phyloP scores from a whole-genome alignment of 1,140 invertebrate species.

The Teleopsis dalmanni region DNA sequence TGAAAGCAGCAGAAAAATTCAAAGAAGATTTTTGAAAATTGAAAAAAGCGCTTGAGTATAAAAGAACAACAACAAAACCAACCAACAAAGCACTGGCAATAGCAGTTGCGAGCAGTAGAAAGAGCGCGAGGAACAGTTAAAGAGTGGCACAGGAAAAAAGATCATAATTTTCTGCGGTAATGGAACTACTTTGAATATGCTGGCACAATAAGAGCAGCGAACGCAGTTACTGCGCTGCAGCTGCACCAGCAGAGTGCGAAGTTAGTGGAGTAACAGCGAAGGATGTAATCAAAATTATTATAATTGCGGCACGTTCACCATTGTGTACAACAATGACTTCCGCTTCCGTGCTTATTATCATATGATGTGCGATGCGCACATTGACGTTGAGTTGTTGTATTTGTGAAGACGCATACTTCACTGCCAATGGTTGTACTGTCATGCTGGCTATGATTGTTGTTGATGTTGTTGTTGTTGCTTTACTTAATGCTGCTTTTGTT shows the following conservation, averaged over 20 bases:
- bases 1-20: neutral
- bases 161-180: neutral
- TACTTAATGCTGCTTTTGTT: neutral
- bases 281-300: constrained; percentile 41
- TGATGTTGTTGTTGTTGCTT: neutral
- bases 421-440: neutral
- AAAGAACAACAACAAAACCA: neutral
- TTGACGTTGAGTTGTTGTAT: neutral
- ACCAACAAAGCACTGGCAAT: neutral
- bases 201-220: neutral
- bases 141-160: neutral
- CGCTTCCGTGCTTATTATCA: constrained; percentile 39
- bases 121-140: neutral
- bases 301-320: constrained; percentile 41
- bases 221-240: neutral
- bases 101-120: neutral
- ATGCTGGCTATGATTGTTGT: neutral
- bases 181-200: neutral
- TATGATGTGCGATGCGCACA: neutral
- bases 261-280: neutral
- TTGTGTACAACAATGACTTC: constrained; percentile 42
- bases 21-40: neutral
- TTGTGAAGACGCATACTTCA: neutral
- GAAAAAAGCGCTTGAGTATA: neutral
- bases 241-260: neutral